A percentile compares a stretch with the other conserved stretches of the same genome.
Conservation (phyloP, 2,888 invertebrate species). For the Dasypogon diadema region DNA sequence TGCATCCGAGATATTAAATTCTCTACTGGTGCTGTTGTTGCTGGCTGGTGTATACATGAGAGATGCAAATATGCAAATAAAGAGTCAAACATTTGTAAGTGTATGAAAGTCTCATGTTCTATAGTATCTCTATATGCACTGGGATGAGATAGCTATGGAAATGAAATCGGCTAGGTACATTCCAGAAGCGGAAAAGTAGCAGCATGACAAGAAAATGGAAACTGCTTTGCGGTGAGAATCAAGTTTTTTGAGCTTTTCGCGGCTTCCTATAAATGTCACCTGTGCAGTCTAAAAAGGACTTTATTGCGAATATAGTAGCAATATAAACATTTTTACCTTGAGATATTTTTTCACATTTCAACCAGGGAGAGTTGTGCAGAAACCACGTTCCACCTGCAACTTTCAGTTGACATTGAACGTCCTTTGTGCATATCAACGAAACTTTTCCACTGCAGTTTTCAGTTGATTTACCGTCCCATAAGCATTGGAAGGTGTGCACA, state of each 20-base stretch:
- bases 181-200: not conserved
- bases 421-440: constrained; percentile 37
- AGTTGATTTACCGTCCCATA: constrained; percentile 19
- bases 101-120: constrained; percentile 2
- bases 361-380: not conserved
- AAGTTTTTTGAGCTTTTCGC: constrained; percentile 6
- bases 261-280: constrained; percentile 19
- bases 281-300: not conserved
- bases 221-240: not conserved
- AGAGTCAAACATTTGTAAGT: constrained; percentile 33
- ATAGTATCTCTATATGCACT: not conserved
- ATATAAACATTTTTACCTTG: constrained; percentile 32
- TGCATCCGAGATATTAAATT: constrained; percentile 25
- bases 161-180: not conserved
- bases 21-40: not conserved
- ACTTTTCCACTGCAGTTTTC: constrained; percentile 30
- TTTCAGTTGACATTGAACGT: constrained; percentile 36
- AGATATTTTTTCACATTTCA: constrained; percentile 9
- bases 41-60: not conserved
- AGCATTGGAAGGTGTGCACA: not conserved
- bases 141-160: not conserved
- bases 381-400: not conserved
- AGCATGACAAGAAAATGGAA: not conserved
- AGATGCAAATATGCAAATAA: constrained; percentile 30
- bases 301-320: constrained; percentile 4